These are phyloP conservation scores for Taenaris catops DNA, from an alignment of 2,888 invertebrate genomes.

Conservation along the genomic window DNA sequence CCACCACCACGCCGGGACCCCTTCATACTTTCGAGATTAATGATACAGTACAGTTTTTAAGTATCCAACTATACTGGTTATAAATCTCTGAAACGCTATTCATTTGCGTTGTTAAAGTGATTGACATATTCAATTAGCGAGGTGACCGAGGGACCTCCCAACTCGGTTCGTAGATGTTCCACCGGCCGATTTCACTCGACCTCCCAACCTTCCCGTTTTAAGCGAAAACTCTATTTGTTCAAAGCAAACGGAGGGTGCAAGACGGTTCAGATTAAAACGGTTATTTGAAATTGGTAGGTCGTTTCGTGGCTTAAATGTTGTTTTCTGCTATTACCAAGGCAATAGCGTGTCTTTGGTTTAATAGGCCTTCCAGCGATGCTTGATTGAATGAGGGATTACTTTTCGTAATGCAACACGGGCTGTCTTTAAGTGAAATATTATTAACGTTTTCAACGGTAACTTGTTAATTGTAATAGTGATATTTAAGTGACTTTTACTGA, in stretches of 20 bases:
- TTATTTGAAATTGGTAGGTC: conserved; percentile 42
- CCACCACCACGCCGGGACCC: conserved; percentile 34
- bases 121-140: conserved; percentile 89
- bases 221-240: neutral
- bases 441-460: conserved; percentile 2
- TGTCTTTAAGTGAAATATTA: conserved; percentile 16
- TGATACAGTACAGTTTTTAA: conserved; percentile 26
- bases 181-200: conserved; percentile 37
- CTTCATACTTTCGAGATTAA: conserved; percentile 23
- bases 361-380: conserved; percentile 63
- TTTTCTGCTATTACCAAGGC: conserved; percentile 70
- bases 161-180: conserved; percentile 61
- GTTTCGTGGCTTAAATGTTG: conserved; percentile 66
- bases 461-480: too few relatives aligned
- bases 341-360: conserved; percentile 66
- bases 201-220: conserved; percentile 21
- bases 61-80: conserved; percentile 45
- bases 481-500: too few relatives aligned
- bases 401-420: conserved; percentile 28
- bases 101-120: conserved; percentile 87
- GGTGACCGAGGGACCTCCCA: conserved; percentile 81
- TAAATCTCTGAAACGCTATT: conserved; percentile 62
- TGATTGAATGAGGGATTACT: conserved; percentile 32
- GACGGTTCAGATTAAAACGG: conserved; percentile 38
- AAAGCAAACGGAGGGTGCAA: conserved; percentile 18